phyloP scores from a whole-genome alignment of 2,113 vertebrate genomes.

The Lophochroa leadbeateri region DNA sequence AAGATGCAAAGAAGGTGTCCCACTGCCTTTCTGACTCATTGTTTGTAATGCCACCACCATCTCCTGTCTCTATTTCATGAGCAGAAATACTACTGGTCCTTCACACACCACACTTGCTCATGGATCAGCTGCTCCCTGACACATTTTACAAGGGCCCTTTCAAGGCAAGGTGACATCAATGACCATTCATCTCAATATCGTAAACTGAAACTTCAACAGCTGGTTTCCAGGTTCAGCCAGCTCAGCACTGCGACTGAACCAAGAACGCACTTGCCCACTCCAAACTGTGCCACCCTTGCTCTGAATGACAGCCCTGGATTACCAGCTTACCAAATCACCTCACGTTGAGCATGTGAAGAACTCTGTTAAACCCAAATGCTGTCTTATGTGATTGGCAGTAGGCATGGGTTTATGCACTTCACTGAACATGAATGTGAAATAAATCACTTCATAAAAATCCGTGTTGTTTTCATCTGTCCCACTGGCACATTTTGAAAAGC shows the following conservation, averaged over 20 bases:
- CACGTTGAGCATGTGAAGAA: not conserved
- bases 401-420: not conserved
- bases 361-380: not conserved
- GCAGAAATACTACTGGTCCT: not conserved
- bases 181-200: rapidly evolving
- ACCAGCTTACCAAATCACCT: not conserved
- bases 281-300: not conserved
- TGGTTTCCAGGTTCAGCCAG: not conserved
- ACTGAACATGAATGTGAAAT: rapidly evolving
- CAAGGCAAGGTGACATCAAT: not conserved
- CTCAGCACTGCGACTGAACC: not conserved
- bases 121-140: not conserved
- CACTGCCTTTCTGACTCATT: not conserved
- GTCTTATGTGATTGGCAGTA: not conserved
- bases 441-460: not conserved
- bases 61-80: not conserved
- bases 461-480: not conserved
- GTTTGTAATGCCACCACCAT: rapidly evolving
- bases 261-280: rapidly evolving
- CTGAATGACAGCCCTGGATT: not conserved
- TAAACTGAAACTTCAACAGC: not conserved
- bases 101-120: not conserved
- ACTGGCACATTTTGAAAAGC: constrained; percentile 22
- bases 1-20: no score
- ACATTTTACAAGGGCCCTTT: not conserved